Percentiles rank a stretch among this genome's conserved stretches.
These are phyloP conservation scores for Scytalopus superciliaris DNA, from an alignment of 2,113 vertebrate species.

Conservation along the genomic window DNA sequence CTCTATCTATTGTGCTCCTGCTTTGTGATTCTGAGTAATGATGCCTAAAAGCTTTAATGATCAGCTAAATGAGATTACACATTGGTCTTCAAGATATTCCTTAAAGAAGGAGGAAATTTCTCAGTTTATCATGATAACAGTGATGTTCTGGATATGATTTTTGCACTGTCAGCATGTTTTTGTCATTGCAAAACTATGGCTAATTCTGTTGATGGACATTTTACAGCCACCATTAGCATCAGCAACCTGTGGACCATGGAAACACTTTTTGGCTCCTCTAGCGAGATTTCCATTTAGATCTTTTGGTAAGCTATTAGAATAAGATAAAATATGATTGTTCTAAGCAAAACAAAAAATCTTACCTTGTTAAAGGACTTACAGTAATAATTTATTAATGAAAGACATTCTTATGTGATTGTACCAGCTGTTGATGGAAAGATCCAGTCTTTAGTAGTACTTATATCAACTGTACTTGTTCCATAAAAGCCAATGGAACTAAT, in stretches of 20 bases:
- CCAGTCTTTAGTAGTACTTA: neutral
- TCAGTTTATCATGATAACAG: no score
- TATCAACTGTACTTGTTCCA: neutral
- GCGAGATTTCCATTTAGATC: neutral
- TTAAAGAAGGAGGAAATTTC: neutral
- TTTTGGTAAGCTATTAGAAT: neutral
- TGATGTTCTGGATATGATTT: neutral
- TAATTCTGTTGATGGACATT: neutral
- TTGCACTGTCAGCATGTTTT: neutral
- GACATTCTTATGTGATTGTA: neutral
- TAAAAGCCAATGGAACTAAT: neutral
- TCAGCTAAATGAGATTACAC: neutral
- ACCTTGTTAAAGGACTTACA: neutral
- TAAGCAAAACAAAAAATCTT: neutral
- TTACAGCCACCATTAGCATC: accelerated
- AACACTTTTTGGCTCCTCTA: neutral
- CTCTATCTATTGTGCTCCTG: neutral
- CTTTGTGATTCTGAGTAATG: neutral
- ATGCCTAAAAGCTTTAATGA: neutral
- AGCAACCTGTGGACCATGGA: neutral
- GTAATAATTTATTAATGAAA: neutral
- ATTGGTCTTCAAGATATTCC: accelerated
- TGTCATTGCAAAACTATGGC: neutral
- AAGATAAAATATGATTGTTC: neutral
- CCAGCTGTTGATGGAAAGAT: neutral